These are phyloP conservation scores for Xiphophorus hellerii DNA, from an alignment of 2,113 vertebrate genomes.

Conservation along the genomic window DNA sequence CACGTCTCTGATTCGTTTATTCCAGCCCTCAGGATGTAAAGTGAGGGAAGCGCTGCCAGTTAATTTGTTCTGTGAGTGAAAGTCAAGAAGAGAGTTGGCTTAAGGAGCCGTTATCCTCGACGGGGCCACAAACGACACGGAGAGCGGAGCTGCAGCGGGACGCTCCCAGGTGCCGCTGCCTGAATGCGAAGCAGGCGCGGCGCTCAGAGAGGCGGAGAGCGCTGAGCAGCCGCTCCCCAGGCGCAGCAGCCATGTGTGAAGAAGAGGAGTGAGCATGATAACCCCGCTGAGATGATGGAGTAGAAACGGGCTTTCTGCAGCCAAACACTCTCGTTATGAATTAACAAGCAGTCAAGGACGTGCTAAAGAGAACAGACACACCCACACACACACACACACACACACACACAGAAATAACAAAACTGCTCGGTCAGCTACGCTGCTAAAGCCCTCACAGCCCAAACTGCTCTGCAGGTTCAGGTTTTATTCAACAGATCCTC, in stretches of 20 bases:
- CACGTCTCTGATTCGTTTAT: neutral
- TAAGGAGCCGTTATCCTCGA: neutral
- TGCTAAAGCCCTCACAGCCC: neutral
- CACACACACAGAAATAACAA: no score
- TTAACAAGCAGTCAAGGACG: neutral
- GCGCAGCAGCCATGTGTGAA: conserved; percentile 12
- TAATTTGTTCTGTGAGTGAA: neutral
- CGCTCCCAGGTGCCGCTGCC: conserved; percentile 17
- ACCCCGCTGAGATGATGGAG: conserved; percentile 12
- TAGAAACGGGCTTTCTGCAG: neutral
- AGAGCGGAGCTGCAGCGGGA: neutral
- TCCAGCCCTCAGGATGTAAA: neutral
- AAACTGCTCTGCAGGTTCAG: neutral
- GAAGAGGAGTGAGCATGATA: conserved; percentile 11
- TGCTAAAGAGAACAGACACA: neutral
- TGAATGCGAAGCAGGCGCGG: conserved; percentile 5
- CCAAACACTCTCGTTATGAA: conserved; percentile 2
- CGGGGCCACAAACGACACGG: neutral
- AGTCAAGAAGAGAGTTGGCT: neutral
- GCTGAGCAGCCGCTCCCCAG: conserved; percentile 1
- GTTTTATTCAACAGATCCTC: neutral
- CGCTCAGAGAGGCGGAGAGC: neutral
- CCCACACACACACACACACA: neutral
- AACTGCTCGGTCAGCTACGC: neutral
- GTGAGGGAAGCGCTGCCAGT: neutral